Conservation (phyloP, 2,113 vertebrate species). For the Chauna torquata region DNA sequence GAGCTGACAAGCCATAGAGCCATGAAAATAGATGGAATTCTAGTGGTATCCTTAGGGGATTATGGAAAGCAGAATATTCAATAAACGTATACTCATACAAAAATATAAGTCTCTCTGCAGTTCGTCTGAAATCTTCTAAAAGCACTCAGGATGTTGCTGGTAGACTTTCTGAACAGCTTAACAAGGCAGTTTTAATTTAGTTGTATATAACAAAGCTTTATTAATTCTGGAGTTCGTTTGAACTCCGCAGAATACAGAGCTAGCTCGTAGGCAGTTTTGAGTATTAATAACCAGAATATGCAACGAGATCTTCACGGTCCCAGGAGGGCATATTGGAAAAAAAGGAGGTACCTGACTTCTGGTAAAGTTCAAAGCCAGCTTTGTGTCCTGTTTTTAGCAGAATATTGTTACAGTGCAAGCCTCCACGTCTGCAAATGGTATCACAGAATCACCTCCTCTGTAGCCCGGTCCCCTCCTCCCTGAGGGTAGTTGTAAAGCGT, state of each 20-base stretch:
- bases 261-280: not conserved
- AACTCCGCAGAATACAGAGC: too few species aligned
- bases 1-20: not conserved
- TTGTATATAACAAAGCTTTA: not conserved
- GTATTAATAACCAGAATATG: not conserved
- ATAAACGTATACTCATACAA: not conserved
- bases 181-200: not conserved
- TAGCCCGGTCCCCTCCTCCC: not conserved
- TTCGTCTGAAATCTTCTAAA: not conserved
- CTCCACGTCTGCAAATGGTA: not conserved
- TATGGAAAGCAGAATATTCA: not conserved
- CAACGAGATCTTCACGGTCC: not conserved
- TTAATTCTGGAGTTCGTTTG: not conserved
- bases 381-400: too few species aligned
- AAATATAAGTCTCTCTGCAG: not conserved
- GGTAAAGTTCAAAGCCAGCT: too few species aligned
- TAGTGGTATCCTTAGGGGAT: not conserved
- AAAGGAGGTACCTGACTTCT: not conserved
- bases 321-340: not conserved
- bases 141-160: not conserved
- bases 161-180: not conserved
- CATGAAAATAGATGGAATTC: not conserved
- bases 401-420: fast-evolving
- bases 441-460: not conserved
- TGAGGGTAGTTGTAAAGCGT: not conserved